phyloP scores from a whole-genome alignment of 2,113 vertebrate species.

The Toxotes chatareus region DNA sequence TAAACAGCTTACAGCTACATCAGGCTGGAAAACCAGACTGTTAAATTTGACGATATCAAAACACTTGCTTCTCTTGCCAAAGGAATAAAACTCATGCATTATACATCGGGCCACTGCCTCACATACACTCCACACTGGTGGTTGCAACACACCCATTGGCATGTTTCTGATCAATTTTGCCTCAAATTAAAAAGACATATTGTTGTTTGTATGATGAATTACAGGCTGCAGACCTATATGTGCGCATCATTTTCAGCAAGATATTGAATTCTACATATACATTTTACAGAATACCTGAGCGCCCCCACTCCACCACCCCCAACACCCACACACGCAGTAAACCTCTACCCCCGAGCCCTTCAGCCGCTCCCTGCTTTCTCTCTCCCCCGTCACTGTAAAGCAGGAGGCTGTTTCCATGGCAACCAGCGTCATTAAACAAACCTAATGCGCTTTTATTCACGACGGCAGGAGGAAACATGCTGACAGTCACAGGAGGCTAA shows the following conservation, averaged over 20 bases:
- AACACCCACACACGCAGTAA: constrained; percentile 3
- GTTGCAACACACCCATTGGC: constrained; percentile 56
- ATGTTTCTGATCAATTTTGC: constrained; percentile 55
- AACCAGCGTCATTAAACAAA: constrained; percentile 85
- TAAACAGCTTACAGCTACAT: constrained; percentile 47
- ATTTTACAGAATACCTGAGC: constrained; percentile 33
- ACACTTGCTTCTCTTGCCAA: constrained; percentile 61
- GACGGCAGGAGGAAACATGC: constrained; percentile 58
- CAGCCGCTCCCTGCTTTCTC: constrained; percentile 58
- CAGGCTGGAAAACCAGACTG: constrained; percentile 29
- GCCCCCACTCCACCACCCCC: not conserved
- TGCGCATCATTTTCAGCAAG: not conserved
- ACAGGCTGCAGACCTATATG: not conserved
- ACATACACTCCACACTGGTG: constrained; percentile 38
- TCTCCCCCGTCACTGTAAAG: constrained; percentile 66
- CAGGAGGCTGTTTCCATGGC: constrained; percentile 83
- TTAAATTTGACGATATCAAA: constrained; percentile 51
- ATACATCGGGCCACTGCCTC: constrained; percentile 63
- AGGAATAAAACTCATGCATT: constrained; percentile 71
- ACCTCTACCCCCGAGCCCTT: constrained; percentile 44
- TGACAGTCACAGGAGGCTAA: constrained; percentile 52
- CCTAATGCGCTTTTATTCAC: constrained; percentile 73
- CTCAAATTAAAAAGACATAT: constrained; percentile 15
- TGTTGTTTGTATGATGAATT: constrained; percentile 30
- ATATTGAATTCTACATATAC: constrained; percentile 13